phyloP scores from a whole-genome alignment of 2,113 vertebrate species.

The Calonectris borealis region DNA sequence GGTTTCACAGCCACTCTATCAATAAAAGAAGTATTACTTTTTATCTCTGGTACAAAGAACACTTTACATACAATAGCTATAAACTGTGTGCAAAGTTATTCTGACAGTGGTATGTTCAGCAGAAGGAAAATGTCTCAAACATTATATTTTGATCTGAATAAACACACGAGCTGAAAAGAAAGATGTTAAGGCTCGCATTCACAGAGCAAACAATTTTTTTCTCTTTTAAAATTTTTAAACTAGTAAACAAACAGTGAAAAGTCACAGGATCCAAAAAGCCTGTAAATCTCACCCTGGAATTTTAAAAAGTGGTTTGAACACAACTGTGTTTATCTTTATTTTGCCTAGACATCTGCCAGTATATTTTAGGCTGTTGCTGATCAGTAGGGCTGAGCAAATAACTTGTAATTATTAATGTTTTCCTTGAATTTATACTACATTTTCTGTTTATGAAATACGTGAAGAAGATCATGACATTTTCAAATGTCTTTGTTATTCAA shows the following conservation, averaged over 20 bases:
- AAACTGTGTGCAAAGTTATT: slow-evolving; percentile 54
- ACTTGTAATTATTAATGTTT: slow-evolving; percentile 56
- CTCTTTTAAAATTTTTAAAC: background rate
- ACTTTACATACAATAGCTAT: slow-evolving; percentile 29
- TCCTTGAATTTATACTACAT: slow-evolving; percentile 37
- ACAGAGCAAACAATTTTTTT: background rate
- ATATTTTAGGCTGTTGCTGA: slow-evolving; percentile 22
- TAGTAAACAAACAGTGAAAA: slow-evolving; percentile 1
- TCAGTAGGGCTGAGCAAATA: slow-evolving; percentile 38
- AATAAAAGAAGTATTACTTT: background rate
- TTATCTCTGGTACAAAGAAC: slow-evolving; percentile 46
- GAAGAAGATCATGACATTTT: slow-evolving; percentile 57
- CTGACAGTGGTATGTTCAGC: slow-evolving; percentile 60
- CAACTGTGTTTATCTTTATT: slow-evolving; percentile 39
- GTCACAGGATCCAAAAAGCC: background rate
- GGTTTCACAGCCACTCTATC: slow-evolving; percentile 23
- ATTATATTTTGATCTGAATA: slow-evolving; percentile 47
- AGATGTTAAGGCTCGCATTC: background rate
- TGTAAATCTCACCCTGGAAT: slow-evolving; percentile 24
- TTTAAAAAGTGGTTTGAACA: background rate
- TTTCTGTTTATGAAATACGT: slow-evolving; percentile 43
- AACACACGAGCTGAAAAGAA: slow-evolving; percentile 6
- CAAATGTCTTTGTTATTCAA: slow-evolving; percentile 47
- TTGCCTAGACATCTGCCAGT: slow-evolving; percentile 50
- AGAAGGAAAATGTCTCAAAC: slow-evolving; percentile 53